Evolutionary conservation across 2,797 vertebrate species (phyloP), one percentile per base, ranked within the genome.

Genomic region (Brachymystax lenok): DNA sequence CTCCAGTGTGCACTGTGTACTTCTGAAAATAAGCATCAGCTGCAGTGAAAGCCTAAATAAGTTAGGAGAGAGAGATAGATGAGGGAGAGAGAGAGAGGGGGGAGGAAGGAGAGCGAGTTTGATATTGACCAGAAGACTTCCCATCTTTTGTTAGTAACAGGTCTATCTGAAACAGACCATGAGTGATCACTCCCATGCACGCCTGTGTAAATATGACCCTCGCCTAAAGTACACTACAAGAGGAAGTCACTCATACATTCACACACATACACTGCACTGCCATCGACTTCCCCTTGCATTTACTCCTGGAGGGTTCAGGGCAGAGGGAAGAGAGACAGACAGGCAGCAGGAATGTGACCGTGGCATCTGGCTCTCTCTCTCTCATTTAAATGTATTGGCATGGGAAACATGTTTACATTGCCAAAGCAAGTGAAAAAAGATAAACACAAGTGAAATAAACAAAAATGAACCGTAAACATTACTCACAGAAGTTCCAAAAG

Each of bases 331-430:
- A 68, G 35, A 77, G 79, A 77, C 90, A 84, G 87, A 90, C 76
- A 52, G 80, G 74, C 70, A 72, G 77, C 86, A 91, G 90, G 80
- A 79, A 80, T 88, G 80, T 24, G 52, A 79, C 10, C 73, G 27
- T 61, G 66, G 40, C 71, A 40, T 35, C 72, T 67, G 7, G n/a
- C 19, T 33, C 66, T 69, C 66, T 50, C 59, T 30, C 71, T 17
- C 70, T 24, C 24, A 24, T 24, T 24, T 24, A 24, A 24, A 72
- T 52, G 51, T 24, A 69, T 30, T 30, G 28, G 28, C 28, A 7
- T 35, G 33, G 33, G 33, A 35, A 35, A 35, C 35, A 35, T 35
- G 35, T 35, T 35, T 35, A 35, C 35, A 35, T 35, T 35, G 35
- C 35, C 35, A 35, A 35, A 35, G 35, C 35, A 35, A 7, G 1